Conservation (phyloP, 1,140 invertebrate genomes). For the Drosophila chauvacae region DNA sequence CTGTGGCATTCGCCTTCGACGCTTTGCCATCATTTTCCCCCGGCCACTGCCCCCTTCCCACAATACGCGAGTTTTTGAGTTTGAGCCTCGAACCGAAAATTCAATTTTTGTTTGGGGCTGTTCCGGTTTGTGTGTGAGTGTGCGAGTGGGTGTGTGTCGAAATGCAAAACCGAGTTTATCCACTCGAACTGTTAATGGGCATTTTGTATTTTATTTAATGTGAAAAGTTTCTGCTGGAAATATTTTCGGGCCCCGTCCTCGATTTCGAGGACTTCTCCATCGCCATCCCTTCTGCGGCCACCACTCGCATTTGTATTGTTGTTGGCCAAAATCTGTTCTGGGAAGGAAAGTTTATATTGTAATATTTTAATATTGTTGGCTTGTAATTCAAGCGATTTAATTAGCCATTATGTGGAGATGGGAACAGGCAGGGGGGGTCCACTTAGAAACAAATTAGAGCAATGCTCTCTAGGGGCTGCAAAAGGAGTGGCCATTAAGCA, state of each 20-base stretch:
- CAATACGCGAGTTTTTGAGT: conserved; percentile 72
- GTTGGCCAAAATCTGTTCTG: conserved; percentile 56
- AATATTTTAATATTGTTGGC: conserved; percentile 82
- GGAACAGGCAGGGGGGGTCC: conserved; percentile 17
- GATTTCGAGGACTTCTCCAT: conserved; percentile 32
- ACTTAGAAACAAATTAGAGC: conserved; percentile 79
- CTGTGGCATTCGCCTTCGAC: conserved; percentile 70
- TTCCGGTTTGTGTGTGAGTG: conserved; percentile 17
- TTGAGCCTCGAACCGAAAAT: conserved; percentile 76
- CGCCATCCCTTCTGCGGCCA: not conserved
- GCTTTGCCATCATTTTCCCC: conserved; percentile 59
- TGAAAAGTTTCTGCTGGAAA: conserved; percentile 78
- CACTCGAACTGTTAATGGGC: conserved; percentile 83
- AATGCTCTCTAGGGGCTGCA: conserved; percentile 36
- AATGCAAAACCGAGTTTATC: conserved; percentile 80
- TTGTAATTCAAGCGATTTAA: conserved; percentile 79
- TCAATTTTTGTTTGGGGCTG: conserved; percentile 73
- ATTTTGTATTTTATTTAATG: conserved; percentile 84
- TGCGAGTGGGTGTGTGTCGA: conserved; percentile 35
- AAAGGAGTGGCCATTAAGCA: conserved; percentile 3
- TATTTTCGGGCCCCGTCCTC: conserved; percentile 56
- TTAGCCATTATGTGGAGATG: conserved; percentile 69
- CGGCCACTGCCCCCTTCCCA: conserved; percentile 1
- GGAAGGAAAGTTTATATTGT: conserved; percentile 75
- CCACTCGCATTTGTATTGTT: conserved; percentile 31